A percentile compares a stretch with the other conserved stretches of the same genome.
phyloP scores from a whole-genome alignment of 2,797 vertebrate genomes.

The Champsocephalus esox region DNA sequence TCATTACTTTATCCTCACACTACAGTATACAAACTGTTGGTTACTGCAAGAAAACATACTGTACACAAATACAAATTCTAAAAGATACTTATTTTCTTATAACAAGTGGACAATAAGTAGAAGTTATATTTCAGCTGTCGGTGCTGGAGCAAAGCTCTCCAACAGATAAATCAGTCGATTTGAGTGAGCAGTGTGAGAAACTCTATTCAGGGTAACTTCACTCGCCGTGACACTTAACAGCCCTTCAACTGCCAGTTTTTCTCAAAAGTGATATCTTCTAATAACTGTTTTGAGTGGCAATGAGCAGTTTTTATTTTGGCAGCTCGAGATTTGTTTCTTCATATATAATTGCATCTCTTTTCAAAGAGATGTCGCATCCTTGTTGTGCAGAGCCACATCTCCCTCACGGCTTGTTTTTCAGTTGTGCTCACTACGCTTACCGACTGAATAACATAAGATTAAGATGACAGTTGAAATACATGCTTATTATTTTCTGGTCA shows the following conservation, averaged over 20 bases:
- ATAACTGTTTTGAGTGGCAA: constrained; percentile 41
- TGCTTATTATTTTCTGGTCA: constrained; percentile 17
- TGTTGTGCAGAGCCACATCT: constrained; percentile 21
- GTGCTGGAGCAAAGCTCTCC: constrained; percentile 21
- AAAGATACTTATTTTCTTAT: constrained; percentile 17
- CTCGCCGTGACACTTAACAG: constrained; percentile 57
- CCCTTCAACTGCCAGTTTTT: constrained; percentile 48
- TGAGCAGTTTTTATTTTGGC: constrained; percentile 41
- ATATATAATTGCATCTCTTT: constrained; percentile 54
- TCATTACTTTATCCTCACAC: background rate
- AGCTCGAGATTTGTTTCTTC: constrained; percentile 39
- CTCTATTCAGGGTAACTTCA: constrained; percentile 54
- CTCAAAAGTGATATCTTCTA: constrained; percentile 41
- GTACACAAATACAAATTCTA: background rate
- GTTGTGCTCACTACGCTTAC: constrained; percentile 15
- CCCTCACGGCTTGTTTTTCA: constrained; percentile 16
- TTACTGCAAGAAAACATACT: background rate
- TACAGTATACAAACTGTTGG: background rate
- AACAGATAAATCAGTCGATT: constrained; percentile 33
- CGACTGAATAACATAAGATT: constrained; percentile 19
- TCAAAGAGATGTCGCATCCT: constrained; percentile 45
- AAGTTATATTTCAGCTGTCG: constrained; percentile 25
- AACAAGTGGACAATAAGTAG: constrained; percentile 32
- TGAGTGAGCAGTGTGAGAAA: constrained; percentile 45
- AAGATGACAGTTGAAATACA: constrained; percentile 15